phyloP scores from a whole-genome alignment of 2,113 vertebrate genomes.

The Lipophrys pholis region DNA sequence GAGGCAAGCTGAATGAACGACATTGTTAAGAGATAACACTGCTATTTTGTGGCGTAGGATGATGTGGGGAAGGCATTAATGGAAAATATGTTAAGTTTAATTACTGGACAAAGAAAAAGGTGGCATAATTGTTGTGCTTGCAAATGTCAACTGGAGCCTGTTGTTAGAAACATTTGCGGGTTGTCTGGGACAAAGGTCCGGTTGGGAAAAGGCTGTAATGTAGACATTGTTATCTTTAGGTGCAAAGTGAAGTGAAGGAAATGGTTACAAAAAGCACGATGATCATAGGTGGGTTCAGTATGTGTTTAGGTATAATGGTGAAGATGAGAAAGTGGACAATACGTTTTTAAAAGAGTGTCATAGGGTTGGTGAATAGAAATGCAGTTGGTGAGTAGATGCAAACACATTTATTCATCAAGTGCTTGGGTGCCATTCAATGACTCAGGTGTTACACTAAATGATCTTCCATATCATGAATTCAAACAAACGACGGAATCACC shows the following conservation, averaged over 20 bases:
- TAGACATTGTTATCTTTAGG: neutral
- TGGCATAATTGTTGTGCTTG: too few species aligned
- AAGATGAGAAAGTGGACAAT: neutral
- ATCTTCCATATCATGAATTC: conserved; percentile 47
- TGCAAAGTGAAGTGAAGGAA: too few species aligned
- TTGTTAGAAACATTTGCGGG: too few species aligned
- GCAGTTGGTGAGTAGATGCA: neutral
- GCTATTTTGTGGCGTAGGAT: too few species aligned
- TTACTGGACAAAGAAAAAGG: neutral
- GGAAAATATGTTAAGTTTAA: neutral
- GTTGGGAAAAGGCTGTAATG: too few species aligned
- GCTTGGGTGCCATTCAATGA: neutral
- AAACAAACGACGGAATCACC: too few species aligned
- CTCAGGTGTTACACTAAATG: neutral
- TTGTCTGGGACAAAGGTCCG: too few species aligned
- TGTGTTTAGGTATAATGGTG: neutral
- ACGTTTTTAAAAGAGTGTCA: neutral
- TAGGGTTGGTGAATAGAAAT: neutral
- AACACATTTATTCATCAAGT: neutral
- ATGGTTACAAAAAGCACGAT: too few species aligned
- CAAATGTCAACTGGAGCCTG: too few species aligned
- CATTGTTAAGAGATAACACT: neutral
- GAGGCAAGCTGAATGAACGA: neutral
- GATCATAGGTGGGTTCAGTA: neutral
- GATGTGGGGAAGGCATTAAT: neutral